Base-by-base conservation (phyloP, 2,113 vertebrate genomes). In the Ancistrus triradiatus region DNA sequence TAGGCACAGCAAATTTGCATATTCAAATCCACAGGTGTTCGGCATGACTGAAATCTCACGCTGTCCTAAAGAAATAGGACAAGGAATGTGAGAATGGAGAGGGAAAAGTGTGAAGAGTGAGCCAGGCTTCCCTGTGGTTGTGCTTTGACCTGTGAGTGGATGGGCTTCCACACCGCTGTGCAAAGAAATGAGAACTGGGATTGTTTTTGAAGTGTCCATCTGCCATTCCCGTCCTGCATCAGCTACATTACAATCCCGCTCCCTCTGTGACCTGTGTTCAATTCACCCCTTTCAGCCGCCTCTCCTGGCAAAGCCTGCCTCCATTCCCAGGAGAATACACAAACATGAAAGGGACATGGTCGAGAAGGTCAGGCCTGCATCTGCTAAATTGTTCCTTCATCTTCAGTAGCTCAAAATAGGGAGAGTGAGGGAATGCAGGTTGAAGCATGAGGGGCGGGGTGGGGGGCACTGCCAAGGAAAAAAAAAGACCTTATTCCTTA, bases 141-240 rank as follows among this genome's bases (percentile, higher is more conserved):
- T 14, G 14, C 17, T 46, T 24, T 58, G 55, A 68, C 49, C 65
- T 51, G 47, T 52, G 38, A 68, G 56, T 35, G 37, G 51, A 61
- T 24, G 43, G 47, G 64, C 17, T 70, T 68, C 37, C 27, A 47
- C 48, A 62, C 47, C 63, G 57, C 13, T 24, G 48, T 46, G 49
- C 28, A 19, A 55, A 66, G 49, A 56, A 51, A 76, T 53, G 38
- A 31, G 31, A 74, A 56, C 18, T 24, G 64, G 47, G 71, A 68
- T 52, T 44, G 52, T 63, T 77, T 82, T 64, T 67, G 60, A 81
- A 80, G 73, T 75, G 72, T 78, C 74, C 73, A 9, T 78, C 74
- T 73, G 31, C 46, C 6, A 43, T 66, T 63, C 57, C 48, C 55
- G 25, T 38, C 27, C 6, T 42, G 11, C 13, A 46, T 28, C 22